These are phyloP conservation scores for Spheniscus humboldti DNA, from an alignment of 2,797 vertebrate genomes.

Conservation along the genomic window DNA sequence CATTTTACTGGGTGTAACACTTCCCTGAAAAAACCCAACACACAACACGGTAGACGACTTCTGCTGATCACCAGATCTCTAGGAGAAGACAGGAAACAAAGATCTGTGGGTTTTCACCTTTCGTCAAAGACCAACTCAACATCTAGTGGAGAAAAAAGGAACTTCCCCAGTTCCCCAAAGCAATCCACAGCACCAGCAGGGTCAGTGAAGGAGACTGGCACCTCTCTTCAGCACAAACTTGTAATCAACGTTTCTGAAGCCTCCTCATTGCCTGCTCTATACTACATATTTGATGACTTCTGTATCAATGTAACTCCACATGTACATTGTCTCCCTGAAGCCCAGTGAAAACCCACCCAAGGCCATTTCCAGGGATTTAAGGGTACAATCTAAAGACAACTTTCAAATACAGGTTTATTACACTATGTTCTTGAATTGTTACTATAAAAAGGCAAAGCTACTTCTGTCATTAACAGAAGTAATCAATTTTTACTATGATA, in stretches of 20 bases:
- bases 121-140: neutral
- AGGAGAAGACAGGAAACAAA: neutral
- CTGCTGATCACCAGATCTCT: neutral
- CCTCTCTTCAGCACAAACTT: neutral
- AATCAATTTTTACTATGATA: neutral
- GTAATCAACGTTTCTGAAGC: neutral
- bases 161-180: neutral
- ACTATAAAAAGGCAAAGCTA: neutral
- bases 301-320: neutral
- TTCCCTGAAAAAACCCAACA: neutral
- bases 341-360: neutral
- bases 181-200: neutral
- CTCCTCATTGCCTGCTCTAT: neutral
- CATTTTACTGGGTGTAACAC: neutral
- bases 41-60: neutral
- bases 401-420: neutral
- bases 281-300: neutral
- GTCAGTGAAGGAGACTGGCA: neutral
- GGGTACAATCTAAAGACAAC: neutral
- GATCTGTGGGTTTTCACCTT: neutral
- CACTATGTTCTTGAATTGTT: neutral
- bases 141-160: neutral
- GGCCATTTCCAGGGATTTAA: neutral
- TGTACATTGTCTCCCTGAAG: neutral
- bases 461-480: neutral